A percentile compares a stretch with the other conserved stretches of the same genome.
phyloP scores from a whole-genome alignment of 2,888 invertebrate species.

The Drosophila multiciliata region DNA sequence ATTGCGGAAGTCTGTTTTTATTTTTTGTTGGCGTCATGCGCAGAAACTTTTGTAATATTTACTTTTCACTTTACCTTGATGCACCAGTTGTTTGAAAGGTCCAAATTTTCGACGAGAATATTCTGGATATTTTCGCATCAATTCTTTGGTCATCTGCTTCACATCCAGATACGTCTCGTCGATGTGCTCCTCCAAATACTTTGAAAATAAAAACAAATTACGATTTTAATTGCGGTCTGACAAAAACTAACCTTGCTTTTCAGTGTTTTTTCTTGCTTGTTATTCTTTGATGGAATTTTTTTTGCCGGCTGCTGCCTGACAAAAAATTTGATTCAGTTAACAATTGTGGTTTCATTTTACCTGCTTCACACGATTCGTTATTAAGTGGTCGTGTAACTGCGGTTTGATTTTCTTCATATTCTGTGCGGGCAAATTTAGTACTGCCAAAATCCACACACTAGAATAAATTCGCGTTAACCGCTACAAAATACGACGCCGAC shows the following conservation, averaged over 20 bases:
- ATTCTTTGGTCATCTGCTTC: slow-evolving; percentile 92
- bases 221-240: slow-evolving; percentile 21
- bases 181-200: slow-evolving; percentile 91
- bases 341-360: slow-evolving; percentile 56
- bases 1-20: background rate
- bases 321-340: background rate
- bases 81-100: slow-evolving; percentile 92
- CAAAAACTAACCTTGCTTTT: slow-evolving; percentile 66
- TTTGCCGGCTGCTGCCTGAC: slow-evolving; percentile 49
- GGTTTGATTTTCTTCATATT: slow-evolving; percentile 83
- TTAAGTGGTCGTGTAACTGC: slow-evolving; percentile 86
- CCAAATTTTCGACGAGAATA: slow-evolving; percentile 92
- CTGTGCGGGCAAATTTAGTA: slow-evolving; percentile 37
- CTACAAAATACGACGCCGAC: slow-evolving; percentile 61
- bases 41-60: slow-evolving; percentile 32
- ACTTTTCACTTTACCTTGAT: slow-evolving; percentile 85
- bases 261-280: slow-evolving; percentile 16
- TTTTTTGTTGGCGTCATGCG: slow-evolving; percentile 33
- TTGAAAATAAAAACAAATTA: slow-evolving; percentile 1
- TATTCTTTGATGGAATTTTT: slow-evolving; percentile 12
- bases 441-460: slow-evolving; percentile 43
- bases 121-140: slow-evolving; percentile 91
- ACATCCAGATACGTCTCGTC: slow-evolving; percentile 93
- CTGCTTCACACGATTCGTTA: slow-evolving; percentile 88
- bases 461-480: slow-evolving; percentile 47